Conservation (phyloP, 2,888 invertebrate genomes). For the Drosophila engyochracea region DNA sequence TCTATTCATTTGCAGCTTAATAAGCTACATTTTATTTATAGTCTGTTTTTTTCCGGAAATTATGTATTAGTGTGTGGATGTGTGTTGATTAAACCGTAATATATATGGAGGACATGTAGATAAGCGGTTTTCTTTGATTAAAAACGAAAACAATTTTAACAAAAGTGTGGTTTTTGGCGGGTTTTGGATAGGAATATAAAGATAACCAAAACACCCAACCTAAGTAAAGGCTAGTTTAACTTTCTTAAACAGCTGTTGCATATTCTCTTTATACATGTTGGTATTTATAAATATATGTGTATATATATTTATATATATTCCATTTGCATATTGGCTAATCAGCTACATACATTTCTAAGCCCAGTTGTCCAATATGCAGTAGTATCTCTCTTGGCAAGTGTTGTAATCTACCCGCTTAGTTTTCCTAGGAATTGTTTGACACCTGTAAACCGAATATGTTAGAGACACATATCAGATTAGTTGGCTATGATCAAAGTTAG, state of each 20-base stretch:
- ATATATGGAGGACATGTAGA: not conserved
- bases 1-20: conserved; percentile 12
- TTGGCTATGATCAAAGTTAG: conserved; percentile 34
- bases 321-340: not conserved
- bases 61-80: not conserved
- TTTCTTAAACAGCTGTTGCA: not conserved
- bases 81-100: not conserved
- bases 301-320: not conserved
- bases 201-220: not conserved
- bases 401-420: conserved; percentile 14
- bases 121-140: not conserved
- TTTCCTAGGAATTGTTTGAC: conserved; percentile 47
- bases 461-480: conserved; percentile 53
- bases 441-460: conserved; percentile 33
- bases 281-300: not conserved
- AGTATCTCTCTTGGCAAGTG: conserved; percentile 31
- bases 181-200: not conserved
- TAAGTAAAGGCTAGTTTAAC: not conserved
- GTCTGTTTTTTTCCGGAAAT: conserved; percentile 3
- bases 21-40: conserved; percentile 1
- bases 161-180: not conserved
- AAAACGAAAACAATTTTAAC: not conserved
- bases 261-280: not conserved
- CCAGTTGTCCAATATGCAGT: conserved; percentile 17
- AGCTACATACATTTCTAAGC: not conserved